Percentiles rank a stretch among this genome's conserved stretches.
Evolutionary conservation across 2,888 invertebrate genomes (phyloP).

Genomic region (Parascotia fuliginaria): DNA sequence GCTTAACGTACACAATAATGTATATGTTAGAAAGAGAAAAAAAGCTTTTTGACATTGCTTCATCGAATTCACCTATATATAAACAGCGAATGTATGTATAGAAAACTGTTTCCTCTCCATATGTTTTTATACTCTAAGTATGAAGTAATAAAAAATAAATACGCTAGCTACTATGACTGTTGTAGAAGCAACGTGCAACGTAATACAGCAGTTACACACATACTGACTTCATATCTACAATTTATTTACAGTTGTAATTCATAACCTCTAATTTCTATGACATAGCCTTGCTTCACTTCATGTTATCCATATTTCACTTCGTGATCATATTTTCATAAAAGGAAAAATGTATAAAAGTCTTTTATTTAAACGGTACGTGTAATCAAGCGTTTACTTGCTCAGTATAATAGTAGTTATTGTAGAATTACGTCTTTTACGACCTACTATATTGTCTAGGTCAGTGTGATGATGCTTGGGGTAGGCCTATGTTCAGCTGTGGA

Average conservation of each 20-base stretch:
- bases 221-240: background rate
- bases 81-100: too few relatives aligned
- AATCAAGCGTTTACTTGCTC: background rate
- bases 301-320: constrained; percentile 11
- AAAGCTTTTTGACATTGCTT: too few relatives aligned
- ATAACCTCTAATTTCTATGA: constrained; percentile 33
- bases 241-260: background rate
- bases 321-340: constrained; percentile 7
- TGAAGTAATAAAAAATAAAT: constrained; percentile 1
- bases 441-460: too few relatives aligned
- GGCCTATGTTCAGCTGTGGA: too few relatives aligned
- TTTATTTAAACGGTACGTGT: constrained; percentile 63
- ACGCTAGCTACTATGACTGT: background rate
- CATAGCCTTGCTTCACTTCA: constrained; percentile 32
- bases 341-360: constrained; percentile 66
- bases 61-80: too few relatives aligned
- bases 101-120: too few relatives aligned
- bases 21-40: too few relatives aligned
- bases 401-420: too few relatives aligned
- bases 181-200: background rate
- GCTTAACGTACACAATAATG: too few relatives aligned
- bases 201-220: background rate
- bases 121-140: too few relatives aligned
- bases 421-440: too few relatives aligned
- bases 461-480: too few relatives aligned